Conservation (phyloP, 2,113 vertebrate species). For the Camelus dromedarius region DNA sequence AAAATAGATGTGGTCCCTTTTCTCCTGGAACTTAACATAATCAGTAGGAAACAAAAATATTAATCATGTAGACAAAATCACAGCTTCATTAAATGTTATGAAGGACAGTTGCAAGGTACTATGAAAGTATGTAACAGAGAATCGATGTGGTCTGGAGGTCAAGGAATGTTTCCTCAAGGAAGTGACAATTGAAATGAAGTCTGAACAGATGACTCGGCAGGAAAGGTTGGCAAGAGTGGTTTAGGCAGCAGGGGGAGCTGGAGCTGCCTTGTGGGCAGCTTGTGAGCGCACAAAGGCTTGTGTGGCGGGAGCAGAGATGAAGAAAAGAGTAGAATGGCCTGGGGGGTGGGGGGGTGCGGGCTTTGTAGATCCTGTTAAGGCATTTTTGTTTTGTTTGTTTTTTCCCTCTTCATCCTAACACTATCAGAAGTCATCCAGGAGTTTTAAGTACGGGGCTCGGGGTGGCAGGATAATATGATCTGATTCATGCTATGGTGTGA, state of each 20-base stretch:
- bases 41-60: slow-evolving; percentile 30
- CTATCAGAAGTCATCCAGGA: neutral
- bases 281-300: neutral
- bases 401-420: neutral
- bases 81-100: neutral
- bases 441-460: neutral
- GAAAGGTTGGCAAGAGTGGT: too few species aligned
- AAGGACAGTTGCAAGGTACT: neutral
- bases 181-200: neutral
- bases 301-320: neutral
- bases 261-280: neutral
- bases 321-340: neutral
- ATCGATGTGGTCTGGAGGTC: neutral
- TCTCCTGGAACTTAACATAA: neutral
- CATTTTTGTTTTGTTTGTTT: too few species aligned
- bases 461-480: neutral
- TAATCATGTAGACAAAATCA: neutral
- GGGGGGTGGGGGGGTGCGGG: neutral
- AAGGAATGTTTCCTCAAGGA: neutral
- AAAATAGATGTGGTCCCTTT: neutral
- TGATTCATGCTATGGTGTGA: neutral
- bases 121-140: neutral
- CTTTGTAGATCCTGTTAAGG: neutral
- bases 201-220: neutral
- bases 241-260: neutral